A percentile compares a stretch with the other conserved stretches of the same genome.
Conservation (phyloP, 2,888 invertebrate species). For the Caenorhabditis sp. region DNA sequence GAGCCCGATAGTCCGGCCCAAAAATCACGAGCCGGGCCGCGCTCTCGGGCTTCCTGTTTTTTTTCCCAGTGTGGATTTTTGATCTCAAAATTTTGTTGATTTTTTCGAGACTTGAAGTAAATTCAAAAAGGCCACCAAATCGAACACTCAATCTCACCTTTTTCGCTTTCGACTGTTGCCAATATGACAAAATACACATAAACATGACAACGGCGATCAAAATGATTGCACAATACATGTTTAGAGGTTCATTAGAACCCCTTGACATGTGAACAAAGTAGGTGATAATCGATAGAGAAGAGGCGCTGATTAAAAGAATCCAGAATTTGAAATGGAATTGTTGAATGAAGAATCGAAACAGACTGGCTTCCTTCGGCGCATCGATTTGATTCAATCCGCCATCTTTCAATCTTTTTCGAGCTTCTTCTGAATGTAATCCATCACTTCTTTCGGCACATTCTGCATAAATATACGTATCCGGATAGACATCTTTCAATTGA, state of each 20-base stretch:
- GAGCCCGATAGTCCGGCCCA: too few species aligned
- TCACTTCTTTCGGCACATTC: constrained; percentile 62
- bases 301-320: constrained; percentile 64
- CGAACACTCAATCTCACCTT: constrained; percentile 6
- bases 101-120: too few species aligned
- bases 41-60: too few species aligned
- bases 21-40: too few species aligned
- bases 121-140: too few species aligned
- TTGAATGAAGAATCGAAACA: constrained; percentile 54
- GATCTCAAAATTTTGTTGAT: too few species aligned
- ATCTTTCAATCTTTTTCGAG: constrained; percentile 63
- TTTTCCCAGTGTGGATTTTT: too few species aligned
- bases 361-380: constrained; percentile 51
- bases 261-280: constrained; percentile 68
- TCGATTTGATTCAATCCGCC: constrained; percentile 64
- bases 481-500: constrained; percentile 60
- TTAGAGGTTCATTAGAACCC: constrained; percentile 65
- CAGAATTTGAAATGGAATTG: constrained; percentile 70
- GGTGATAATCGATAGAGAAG: constrained; percentile 60
- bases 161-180: constrained; percentile 66
- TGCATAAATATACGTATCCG: constrained; percentile 64
- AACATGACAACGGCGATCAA: constrained; percentile 62
- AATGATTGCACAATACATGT: constrained; percentile 67
- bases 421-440: constrained; percentile 63
- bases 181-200: constrained; percentile 64